Conservation (phyloP, 2,888 invertebrate genomes). For the Dynastes maya region DNA sequence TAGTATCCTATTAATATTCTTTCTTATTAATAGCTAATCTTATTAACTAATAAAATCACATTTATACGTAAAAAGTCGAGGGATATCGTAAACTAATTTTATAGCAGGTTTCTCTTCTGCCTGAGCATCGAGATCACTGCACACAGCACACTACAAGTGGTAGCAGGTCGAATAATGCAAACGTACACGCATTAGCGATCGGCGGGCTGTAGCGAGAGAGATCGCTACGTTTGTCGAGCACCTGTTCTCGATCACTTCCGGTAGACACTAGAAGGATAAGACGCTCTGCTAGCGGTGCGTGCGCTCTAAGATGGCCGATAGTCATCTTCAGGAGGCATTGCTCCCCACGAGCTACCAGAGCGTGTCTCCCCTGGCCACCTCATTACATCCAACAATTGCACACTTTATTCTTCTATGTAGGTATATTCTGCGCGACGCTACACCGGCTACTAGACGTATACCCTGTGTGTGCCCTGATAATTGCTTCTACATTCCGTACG, state of each 20-base stretch:
- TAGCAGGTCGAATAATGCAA: conserved; percentile 36
- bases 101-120: conserved; percentile 24
- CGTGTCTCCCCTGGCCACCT: conserved; percentile 67
- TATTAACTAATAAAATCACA: not conserved
- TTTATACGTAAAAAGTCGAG: not conserved
- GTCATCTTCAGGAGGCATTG: conserved; percentile 64
- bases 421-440: conserved; percentile 45
- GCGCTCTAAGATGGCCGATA: conserved; percentile 53
- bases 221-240: conserved; percentile 42
- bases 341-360: conserved; percentile 66
- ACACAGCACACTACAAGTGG: conserved; percentile 27
- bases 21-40: too few species aligned
- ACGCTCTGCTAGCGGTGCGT: conserved; percentile 56
- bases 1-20: too few species aligned
- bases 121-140: conserved; percentile 44
- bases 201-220: conserved; percentile 24
- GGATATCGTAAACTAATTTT: conserved; percentile 10
- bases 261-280: conserved; percentile 52
- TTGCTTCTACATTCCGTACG: conserved; percentile 2
- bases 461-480: conserved; percentile 8
- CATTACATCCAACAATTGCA: conserved; percentile 68
- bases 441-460: not conserved
- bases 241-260: conserved; percentile 52
- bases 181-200: conserved; percentile 15
- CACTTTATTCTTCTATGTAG: conserved; percentile 55